Evolutionary conservation across 1,140 invertebrate species (phyloP), one percentile per base, ranked within the genome.

Genomic region (Drosophila jambulina): DNA sequence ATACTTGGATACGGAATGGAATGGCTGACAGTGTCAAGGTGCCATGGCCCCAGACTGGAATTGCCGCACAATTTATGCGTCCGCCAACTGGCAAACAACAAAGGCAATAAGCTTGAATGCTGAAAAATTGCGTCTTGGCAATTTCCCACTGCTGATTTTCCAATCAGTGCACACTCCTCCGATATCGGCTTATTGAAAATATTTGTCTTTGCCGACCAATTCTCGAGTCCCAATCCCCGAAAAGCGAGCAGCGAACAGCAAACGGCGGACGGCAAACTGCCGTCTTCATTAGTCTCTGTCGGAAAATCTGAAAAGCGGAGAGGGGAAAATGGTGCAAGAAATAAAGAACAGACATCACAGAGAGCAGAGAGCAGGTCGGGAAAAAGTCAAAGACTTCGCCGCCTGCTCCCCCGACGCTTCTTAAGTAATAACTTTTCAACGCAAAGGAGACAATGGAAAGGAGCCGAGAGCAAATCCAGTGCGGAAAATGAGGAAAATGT

Each of bases 81-180:
- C 80, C 67, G 43, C 80, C 85, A 84, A 90, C 77, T 78, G 84
- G 70, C 78, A 56, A 49, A 62, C 63, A 79, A 32, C 58, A 60
- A 60, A 78, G 65, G 80, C 82, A 87, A 88, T 82, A 88, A 69
- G 65, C 72, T 83, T 75, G 65, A 84, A 67, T 59, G 59, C 60
- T 87, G 84, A 87, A 87, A 83, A 83, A 87, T 87, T 80, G 76
- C 86, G 75, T 57, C 19, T 54, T 46, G 64, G 80, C 85, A 88
- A 88, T 87, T 88, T 88, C 77, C 80, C 78, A 90, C 85, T 88
- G 78, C 84, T 90, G 84, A 90, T 88, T 88, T 88, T 88, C 85
- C 84, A 88, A 88, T 88, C 84, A 88, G 81, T 90, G 84, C 85
- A 71, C 84, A 87, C 80, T 87, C 76, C 80, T 87, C 82, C 77